Percentiles rank a stretch among this genome's conserved stretches.
Evolutionary conservation across 2,888 invertebrate species (phyloP).

Genomic region (Drosophila parthenogenetica): DNA sequence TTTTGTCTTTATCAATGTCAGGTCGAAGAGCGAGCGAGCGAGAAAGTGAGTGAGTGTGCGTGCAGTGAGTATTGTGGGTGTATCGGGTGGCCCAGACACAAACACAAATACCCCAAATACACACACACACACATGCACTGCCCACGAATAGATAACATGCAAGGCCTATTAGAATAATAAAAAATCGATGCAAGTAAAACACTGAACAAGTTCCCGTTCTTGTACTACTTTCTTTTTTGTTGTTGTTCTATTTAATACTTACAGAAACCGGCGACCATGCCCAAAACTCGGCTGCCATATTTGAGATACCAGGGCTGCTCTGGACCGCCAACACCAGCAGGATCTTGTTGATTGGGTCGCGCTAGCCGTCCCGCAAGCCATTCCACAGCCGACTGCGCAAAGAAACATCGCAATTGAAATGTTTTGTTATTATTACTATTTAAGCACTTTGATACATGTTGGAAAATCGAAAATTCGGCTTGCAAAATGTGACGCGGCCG

Average conservation of each 20-base stretch:
- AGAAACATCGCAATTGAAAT: constrained; percentile 20
- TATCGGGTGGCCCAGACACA: constrained; percentile 30
- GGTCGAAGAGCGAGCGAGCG: constrained; percentile 53
- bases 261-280: constrained; percentile 94
- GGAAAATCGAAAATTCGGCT: constrained; percentile 42
- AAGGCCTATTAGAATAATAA: constrained; percentile 57
- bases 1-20: constrained; percentile 76
- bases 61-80: constrained; percentile 49
- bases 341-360: constrained; percentile 89
- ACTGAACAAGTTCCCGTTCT: constrained; percentile 38
- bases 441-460: constrained; percentile 31
- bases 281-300: constrained; percentile 92
- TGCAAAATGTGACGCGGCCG: constrained; percentile 70
- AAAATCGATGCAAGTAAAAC: constrained; percentile 81
- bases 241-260: constrained; percentile 84
- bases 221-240: constrained; percentile 13
- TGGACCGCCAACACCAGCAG: constrained; percentile 89
- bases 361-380: constrained; percentile 92
- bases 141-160: constrained; percentile 61
- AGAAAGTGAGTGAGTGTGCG: constrained; percentile 45
- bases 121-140: constrained; percentile 42
- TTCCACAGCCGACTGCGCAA: constrained; percentile 87
- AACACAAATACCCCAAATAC: constrained; percentile 44
- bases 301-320: constrained; percentile 96
- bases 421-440: constrained; percentile 18